Percentiles rank a stretch among this genome's conserved stretches.
Conservation (phyloP, 2,888 invertebrate genomes). For the Thysanoteuthis rhombus region DNA sequence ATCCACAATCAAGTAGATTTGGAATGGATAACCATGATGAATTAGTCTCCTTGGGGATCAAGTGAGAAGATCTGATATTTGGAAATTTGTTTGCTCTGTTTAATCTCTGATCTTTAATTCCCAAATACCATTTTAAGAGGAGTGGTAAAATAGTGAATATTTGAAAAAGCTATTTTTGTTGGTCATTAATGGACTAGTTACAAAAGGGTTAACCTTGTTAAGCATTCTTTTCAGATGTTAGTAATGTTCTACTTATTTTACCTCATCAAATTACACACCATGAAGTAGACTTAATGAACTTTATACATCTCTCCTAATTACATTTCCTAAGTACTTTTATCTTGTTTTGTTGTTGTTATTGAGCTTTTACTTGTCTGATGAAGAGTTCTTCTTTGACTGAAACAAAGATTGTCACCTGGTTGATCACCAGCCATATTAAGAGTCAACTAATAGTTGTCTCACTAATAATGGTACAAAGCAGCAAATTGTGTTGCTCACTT, state of each 20-base stretch:
- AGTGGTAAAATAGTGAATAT: no score
- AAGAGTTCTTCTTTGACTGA: background rate
- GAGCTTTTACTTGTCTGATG: background rate
- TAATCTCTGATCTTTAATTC: no score
- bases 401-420: background rate
- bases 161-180: background rate
- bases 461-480: background rate
- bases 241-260: background rate
- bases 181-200: background rate
- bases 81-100: no score
- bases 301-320: background rate
- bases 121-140: no score
- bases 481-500: background rate
- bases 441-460: background rate
- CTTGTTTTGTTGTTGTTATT: background rate
- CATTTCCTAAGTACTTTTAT: background rate
- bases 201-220: constrained; percentile 12
- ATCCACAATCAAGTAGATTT: no score
- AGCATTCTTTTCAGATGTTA: background rate
- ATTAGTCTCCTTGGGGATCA: no score
- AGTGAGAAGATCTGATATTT: no score
- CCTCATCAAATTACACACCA: background rate
- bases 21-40: no score
- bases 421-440: background rate
- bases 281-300: constrained; percentile 12